These are phyloP conservation scores for Sebastes oblongus DNA, from an alignment of 2,797 vertebrate species.

Conservation along the genomic window DNA sequence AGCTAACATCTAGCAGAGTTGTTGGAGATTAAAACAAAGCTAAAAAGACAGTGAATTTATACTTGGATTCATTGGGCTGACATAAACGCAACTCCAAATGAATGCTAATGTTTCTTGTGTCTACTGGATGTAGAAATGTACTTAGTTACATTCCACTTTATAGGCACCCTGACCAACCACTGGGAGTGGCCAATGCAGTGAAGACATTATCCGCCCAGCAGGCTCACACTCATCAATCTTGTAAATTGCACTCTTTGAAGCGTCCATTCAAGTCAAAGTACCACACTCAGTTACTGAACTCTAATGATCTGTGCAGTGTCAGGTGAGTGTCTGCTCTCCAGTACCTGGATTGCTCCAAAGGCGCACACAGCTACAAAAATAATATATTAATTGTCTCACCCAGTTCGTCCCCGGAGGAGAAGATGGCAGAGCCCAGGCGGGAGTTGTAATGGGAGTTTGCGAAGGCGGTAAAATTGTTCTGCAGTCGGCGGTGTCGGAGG, in stretches of 20 bases:
- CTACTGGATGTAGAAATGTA: too few species aligned
- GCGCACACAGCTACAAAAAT: background rate
- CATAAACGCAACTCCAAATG: background rate
- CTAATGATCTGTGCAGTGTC: background rate
- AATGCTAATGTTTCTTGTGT: background rate
- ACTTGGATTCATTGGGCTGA: background rate
- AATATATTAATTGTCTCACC: conserved; percentile 74
- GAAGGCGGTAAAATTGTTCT: conserved; percentile 95
- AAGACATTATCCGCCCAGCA: background rate
- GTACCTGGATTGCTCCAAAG: background rate
- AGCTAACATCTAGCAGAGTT: background rate
- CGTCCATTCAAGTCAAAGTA: background rate
- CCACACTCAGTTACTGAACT: background rate
- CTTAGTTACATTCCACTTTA: background rate
- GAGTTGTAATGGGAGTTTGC: conserved; percentile 99
- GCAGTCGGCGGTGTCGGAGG: conserved; percentile 91
- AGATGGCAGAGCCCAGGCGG: conserved; percentile 94
- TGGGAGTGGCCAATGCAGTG: too few species aligned
- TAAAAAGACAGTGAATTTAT: background rate
- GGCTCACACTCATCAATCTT: background rate
- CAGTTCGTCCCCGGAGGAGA: conserved; percentile 96
- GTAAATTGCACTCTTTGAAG: too few species aligned
- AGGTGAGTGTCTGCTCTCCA: background rate
- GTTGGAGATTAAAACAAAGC: background rate
- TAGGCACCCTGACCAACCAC: background rate